Evolutionary conservation across 2,888 invertebrate genomes (phyloP), one percentile per base, ranked within the genome.

Genomic region (Belgica antarctica): DNA sequence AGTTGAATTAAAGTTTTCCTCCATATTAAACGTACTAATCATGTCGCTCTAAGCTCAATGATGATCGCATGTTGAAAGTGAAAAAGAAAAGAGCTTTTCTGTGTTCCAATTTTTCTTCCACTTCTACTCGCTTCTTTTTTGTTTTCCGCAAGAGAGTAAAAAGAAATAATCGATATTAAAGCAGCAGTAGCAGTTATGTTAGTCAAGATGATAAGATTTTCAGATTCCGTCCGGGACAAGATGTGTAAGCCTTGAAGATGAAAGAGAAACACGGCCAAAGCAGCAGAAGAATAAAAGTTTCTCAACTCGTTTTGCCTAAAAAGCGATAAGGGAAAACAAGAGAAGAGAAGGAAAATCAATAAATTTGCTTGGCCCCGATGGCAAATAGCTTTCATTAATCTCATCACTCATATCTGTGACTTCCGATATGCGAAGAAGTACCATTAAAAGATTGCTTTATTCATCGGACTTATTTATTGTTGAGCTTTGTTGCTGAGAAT

Each of bases 131-230:
- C 10, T 8, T 34, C 7, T 59, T 46, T 57, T 41, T 68, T 68
- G 66, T 66, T 47, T 25, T 15, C 15, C 46, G 7, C 17, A 41
- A 41, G 52, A 52, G 52, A 52, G 12, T 17, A 24, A 66, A 46
- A 57, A 34, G 34, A 68, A 68, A 68, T 68, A 68, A 68, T 68
- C 68, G 68, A 68, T 68, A 68, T 19, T 28, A 28, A 47, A 66
- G 65, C 47, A 66, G 52, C 46, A 46, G 46, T 46, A 46, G 46
- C 52, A 41, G 41, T n/a, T 31, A 31, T 31, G 34, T 31, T 31
- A 5, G n/a, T 41, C 12, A 52, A 8, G 52, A 52, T 19, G 59
- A 59, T 59, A 59, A 59, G 59, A 59, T 24, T 59, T 19, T 59
- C 27, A 10, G 59, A 27, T 27, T 59, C 25, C 27, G 59, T 59